A percentile compares a stretch with the other conserved stretches of the same genome.
phyloP scores from a whole-genome alignment of 1,140 invertebrate species.

The Colletes latitarsis region DNA sequence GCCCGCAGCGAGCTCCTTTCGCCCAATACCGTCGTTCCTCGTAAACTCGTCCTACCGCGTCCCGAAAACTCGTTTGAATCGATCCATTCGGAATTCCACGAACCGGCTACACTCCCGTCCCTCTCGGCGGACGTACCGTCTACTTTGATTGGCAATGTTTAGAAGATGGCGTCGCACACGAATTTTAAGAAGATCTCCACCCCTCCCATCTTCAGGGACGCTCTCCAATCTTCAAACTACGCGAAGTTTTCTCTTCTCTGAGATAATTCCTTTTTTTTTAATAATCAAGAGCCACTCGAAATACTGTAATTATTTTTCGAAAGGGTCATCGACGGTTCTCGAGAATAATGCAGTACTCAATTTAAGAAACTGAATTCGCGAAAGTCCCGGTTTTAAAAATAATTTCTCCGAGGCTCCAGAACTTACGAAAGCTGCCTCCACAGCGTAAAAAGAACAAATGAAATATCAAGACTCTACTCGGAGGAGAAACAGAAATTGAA shows the following conservation, averaged over 20 bases:
- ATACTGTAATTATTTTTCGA: too few species aligned
- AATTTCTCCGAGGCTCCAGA: background rate
- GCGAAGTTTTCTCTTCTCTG: background rate
- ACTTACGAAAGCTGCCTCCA: background rate
- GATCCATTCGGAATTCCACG: conserved; percentile 63
- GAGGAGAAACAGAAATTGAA: background rate
- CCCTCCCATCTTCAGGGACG: background rate
- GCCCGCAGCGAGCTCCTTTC: conserved; percentile 63
- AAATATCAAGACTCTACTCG: too few species aligned
- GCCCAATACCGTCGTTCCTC: conserved; percentile 68
- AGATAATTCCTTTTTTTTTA: too few species aligned
- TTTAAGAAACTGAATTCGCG: too few species aligned
- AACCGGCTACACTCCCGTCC: conserved; percentile 54
- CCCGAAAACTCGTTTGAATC: conserved; percentile 67
- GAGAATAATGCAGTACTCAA: background rate
- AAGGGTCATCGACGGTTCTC: background rate
- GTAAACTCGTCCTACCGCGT: conserved; percentile 68
- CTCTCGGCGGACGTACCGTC: conserved; percentile 39
- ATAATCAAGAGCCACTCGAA: too few species aligned
- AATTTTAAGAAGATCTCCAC: conserved; percentile 43
- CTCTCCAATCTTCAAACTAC: background rate
- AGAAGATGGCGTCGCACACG: conserved; percentile 39
- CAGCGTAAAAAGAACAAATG: background rate
- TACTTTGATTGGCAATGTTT: conserved; percentile 57
- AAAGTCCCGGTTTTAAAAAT: background rate